phyloP scores from a whole-genome alignment of 2,888 invertebrate species.

The Lutraria lutraria region DNA sequence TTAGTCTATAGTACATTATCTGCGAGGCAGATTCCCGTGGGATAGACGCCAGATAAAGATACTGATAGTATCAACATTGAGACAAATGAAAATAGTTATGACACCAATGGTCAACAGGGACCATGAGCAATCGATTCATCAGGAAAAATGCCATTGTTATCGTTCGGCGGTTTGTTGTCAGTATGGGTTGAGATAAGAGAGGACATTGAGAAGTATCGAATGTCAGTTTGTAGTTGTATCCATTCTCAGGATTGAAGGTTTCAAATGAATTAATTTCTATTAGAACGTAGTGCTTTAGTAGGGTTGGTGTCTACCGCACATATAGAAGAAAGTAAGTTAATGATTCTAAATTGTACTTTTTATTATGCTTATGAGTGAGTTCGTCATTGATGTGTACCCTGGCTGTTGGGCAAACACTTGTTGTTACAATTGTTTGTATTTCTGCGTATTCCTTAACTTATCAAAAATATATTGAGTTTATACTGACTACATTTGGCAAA shows the following conservation, averaged over 20 bases:
- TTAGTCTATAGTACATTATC: background rate
- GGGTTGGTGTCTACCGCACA: no score
- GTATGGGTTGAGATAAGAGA: background rate
- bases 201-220: background rate
- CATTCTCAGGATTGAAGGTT: background rate
- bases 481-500: no score
- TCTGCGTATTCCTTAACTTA: no score
- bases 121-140: conserved; percentile 4
- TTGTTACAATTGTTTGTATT: no score
- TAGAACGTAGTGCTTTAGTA: background rate
- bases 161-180: background rate
- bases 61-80: conserved; percentile 13
- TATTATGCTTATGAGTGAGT: no score
- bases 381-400: no score
- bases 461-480: no score
- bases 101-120: conserved; percentile 30
- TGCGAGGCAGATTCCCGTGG: background rate
- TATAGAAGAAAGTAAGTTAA: no score
- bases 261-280: background rate
- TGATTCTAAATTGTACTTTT: no score
- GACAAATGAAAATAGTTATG: conserved; percentile 40
- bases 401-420: no score
- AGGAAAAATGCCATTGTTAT: conserved; percentile 11
- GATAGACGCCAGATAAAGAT: background rate
- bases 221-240: background rate